Evolutionary conservation across 2,113 vertebrate species (phyloP).

Genomic region (Morone saxatilis): DNA sequence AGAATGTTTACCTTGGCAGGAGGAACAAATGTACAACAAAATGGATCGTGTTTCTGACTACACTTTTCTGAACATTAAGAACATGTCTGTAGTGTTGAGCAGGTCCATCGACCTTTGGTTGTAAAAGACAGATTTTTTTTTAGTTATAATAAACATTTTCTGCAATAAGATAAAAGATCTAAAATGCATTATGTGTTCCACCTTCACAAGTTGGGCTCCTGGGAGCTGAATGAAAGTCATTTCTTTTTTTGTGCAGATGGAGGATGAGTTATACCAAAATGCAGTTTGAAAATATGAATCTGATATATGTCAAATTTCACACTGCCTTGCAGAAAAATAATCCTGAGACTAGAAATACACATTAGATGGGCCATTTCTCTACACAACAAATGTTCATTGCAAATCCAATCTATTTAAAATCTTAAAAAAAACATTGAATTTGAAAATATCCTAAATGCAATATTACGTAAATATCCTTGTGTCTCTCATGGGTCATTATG

Average conservation of each 20-base stretch:
- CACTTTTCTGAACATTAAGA: too few relatives aligned
- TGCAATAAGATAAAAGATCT: background rate
- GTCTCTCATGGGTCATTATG: background rate
- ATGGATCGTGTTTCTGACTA: background rate
- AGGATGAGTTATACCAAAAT: background rate
- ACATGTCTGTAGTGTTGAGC: background rate
- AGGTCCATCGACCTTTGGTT: background rate
- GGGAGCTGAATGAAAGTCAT: background rate
- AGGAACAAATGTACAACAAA: background rate
- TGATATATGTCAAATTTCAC: background rate
- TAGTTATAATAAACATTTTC: background rate
- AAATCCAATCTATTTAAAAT: background rate
- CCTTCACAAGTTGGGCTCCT: background rate
- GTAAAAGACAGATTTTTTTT: background rate
- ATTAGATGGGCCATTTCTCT: background rate
- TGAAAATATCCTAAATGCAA: background rate
- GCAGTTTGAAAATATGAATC: background rate
- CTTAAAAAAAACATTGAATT: background rate
- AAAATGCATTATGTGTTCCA: background rate
- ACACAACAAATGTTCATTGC: background rate
- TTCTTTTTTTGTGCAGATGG: background rate
- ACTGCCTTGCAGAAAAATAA: background rate
- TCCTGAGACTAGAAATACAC: background rate
- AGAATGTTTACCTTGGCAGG: background rate
- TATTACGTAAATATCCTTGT: background rate